Base-by-base conservation (phyloP, 2,888 invertebrate species). In the Galeopsomyia nigrocyanea region DNA sequence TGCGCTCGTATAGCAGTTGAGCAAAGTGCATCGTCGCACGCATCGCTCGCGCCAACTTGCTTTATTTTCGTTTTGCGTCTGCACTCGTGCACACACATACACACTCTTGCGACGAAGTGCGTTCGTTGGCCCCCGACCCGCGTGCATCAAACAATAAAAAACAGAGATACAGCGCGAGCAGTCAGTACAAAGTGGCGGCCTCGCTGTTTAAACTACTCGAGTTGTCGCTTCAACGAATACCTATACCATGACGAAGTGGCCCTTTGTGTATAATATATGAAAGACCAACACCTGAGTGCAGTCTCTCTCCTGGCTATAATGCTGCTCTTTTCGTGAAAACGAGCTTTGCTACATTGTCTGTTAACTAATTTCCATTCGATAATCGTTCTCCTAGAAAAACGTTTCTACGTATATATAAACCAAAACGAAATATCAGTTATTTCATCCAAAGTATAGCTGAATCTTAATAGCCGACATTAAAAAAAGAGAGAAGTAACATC, bases 31-130 rank as follows among this genome's bases (percentile, higher is more conserved):
- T 31, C 56, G 68, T 13, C 51, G 47, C 47, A 39, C 39, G 47
- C 17, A 17, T 49, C 68, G 71, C 65, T 46, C 71, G 65, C 71
- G 63, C 69, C 53, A 66, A 6, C 10, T 67, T 78, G 71, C 75
- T 78, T 79, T 81, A 81, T 82, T 81, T 81, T 39, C 39, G 39
- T 39, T 39, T 80, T 78, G 78, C 78, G 79, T 81, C 81, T 79
- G 79, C 77, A 70, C 75, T 73, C 68, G 31, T 7, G 31, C 39
- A 39, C 39, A 13, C 39, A 39, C 13, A 10, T 10, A 10, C 39
- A n/a, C 39, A 31, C 66, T 60, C 22, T 14, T 56, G 77, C 79
- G 80, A 79, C 79, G 76, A 7, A 39, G 39, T 39, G 76, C 68
- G 73, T 65, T 78, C 79, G 77, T 78, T 80, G 79, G 77, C 81